phyloP scores from a whole-genome alignment of 2,113 vertebrate genomes.

The Cyphomyrus plagiostoma region DNA sequence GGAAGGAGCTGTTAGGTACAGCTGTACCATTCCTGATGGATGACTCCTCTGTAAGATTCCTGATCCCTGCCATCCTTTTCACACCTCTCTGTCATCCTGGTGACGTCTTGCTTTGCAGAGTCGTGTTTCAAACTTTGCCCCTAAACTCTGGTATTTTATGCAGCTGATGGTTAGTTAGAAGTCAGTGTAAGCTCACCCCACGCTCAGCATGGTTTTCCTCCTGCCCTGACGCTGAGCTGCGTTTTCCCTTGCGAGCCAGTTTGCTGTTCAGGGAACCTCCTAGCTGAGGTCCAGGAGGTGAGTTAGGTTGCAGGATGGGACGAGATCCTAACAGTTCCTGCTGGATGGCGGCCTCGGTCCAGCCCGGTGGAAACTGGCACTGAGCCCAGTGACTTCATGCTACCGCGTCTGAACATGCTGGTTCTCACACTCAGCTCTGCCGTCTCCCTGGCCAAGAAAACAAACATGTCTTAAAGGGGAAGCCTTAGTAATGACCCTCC shows the following conservation, averaged over 20 bases:
- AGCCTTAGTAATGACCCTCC: constrained; percentile 24
- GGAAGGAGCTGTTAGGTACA: background rate
- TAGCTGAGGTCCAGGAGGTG: background rate
- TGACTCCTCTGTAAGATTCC: background rate
- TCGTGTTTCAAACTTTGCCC: background rate
- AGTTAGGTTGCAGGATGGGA: background rate
- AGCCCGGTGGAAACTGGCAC: constrained; percentile 68
- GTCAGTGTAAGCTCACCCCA: background rate
- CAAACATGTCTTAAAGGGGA: constrained; percentile 28
- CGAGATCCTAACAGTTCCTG: constrained; percentile 49
- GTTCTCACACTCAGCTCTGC: constrained; percentile 29
- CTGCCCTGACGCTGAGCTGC: background rate
- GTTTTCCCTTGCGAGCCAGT: background rate
- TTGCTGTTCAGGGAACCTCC: background rate
- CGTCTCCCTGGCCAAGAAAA: constrained; percentile 21
- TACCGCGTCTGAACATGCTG: constrained; percentile 40
- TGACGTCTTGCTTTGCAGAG: background rate
- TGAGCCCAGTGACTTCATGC: constrained; percentile 69
- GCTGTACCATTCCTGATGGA: background rate
- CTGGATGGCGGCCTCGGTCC: constrained; percentile 63
- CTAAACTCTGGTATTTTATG: background rate
- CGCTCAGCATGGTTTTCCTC: background rate
- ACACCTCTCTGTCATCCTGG: background rate
- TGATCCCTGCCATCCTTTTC: background rate
- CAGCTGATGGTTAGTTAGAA: background rate